Conservation (phyloP, 2,888 invertebrate genomes). For the Aplocera efformata region DNA sequence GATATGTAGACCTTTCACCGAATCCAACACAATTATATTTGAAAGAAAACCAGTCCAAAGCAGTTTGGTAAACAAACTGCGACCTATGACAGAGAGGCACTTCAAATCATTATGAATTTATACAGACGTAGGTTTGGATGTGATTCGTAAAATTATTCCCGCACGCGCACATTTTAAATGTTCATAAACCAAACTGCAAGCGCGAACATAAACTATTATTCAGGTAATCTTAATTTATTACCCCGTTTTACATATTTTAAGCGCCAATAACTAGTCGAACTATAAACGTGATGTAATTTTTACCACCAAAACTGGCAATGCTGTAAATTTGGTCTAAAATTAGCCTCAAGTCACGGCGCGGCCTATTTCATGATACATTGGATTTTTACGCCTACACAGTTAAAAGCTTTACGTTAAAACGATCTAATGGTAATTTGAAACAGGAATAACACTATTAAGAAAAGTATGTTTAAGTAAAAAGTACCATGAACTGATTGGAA, state of each 20-base stretch:
- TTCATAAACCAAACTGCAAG: constrained; percentile 2
- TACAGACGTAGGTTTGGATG: constrained; percentile 9
- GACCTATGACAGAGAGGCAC: constrained; percentile 15
- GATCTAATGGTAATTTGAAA: too few relatives aligned
- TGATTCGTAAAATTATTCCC: constrained; percentile 5
- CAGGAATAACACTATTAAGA: too few relatives aligned
- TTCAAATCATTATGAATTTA: constrained; percentile 4
- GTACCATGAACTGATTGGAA: too few relatives aligned
- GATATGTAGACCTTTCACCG: constrained; percentile 17
- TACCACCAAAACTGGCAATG: not conserved
- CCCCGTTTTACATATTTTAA: constrained; percentile 8
- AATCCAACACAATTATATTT: constrained; percentile 7
- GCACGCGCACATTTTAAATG: constrained; percentile 1
- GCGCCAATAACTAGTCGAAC: not conserved
- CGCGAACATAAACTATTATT: constrained; percentile 5
- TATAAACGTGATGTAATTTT: constrained; percentile 5
- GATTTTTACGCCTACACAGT: not conserved
- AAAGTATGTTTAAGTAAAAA: too few relatives aligned
- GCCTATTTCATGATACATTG: not conserved
- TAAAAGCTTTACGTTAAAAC: not conserved
- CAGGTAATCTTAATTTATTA: constrained; percentile 8
- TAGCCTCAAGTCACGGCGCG: not conserved
- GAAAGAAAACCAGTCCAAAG: constrained; percentile 17
- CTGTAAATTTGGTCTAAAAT: constrained; percentile 4
- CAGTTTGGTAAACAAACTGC: constrained; percentile 15